Percentiles rank a stretch among this genome's conserved stretches.
phyloP scores from a whole-genome alignment of 2,888 invertebrate genomes.

The Euphydryas editha region DNA sequence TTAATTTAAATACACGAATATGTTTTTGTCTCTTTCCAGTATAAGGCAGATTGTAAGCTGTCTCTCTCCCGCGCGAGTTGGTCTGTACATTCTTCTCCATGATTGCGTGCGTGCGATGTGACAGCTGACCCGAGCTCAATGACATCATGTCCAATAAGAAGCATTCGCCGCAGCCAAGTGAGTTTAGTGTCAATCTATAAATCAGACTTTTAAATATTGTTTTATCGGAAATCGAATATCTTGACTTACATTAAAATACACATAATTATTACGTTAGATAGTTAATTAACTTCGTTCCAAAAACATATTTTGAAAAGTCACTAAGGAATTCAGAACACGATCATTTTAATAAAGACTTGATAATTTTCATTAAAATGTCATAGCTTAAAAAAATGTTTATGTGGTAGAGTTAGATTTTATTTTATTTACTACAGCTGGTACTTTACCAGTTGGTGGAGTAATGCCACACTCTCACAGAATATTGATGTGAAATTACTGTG shows the following conservation, averaged over 20 bases:
- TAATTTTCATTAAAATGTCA: no score
- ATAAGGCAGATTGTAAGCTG: background rate
- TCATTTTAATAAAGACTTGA: no score
- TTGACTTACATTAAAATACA: background rate
- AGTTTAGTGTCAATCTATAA: conserved; percentile 48
- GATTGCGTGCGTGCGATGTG: conserved; percentile 73
- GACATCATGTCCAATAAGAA: conserved; percentile 78
- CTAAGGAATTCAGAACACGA: no score
- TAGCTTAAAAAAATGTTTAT: no score
- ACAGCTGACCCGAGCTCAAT: conserved; percentile 76
- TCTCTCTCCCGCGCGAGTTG: conserved; percentile 22
- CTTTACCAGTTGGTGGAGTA: no score
- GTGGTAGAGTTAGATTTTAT: no score
- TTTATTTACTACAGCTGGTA: no score
- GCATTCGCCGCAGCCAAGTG: conserved; percentile 76
- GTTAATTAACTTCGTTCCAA: no score
- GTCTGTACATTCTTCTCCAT: conserved; percentile 52
- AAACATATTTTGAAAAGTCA: no score
- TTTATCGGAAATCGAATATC: no score
- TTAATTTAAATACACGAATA: background rate
- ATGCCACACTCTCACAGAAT: no score
- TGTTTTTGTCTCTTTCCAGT: conserved; percentile 19
- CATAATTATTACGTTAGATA: background rate
- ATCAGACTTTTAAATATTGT: background rate
- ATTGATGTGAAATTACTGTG: no score